phyloP scores from a whole-genome alignment of 2,113 vertebrate species.

The Todiramphus saurophagus region DNA sequence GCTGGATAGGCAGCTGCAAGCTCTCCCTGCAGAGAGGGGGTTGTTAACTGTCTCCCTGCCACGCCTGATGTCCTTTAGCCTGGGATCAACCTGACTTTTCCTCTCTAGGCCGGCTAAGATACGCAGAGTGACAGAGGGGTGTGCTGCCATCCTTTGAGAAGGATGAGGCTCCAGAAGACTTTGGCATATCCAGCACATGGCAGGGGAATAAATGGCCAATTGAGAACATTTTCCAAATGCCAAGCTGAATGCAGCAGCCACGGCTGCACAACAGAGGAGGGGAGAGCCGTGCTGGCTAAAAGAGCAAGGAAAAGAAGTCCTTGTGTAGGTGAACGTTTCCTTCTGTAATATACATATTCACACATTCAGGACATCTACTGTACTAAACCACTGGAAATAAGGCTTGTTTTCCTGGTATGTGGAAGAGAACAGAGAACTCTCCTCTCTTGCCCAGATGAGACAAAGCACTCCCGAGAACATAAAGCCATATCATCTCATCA shows the following conservation, averaged over 20 bases:
- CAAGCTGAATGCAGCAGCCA: background rate
- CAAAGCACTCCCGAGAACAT: background rate
- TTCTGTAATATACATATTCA: background rate
- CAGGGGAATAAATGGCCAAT: background rate
- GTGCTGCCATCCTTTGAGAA: background rate
- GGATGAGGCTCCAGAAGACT: background rate
- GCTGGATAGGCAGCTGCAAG: constrained; percentile 58
- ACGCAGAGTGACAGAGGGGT: fast-evolving
- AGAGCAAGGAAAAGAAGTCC: background rate
- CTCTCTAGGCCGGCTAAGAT: fast-evolving
- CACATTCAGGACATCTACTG: background rate
- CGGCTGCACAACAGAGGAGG: background rate
- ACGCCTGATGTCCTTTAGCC: background rate
- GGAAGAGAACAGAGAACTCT: background rate
- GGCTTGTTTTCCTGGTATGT: background rate
- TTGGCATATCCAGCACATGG: background rate
- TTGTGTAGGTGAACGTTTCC: background rate
- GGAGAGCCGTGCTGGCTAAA: background rate
- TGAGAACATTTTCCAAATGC: background rate
- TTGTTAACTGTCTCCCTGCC: constrained; percentile 56
- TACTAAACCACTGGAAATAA: background rate
- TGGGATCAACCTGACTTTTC: background rate
- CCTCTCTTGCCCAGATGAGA: background rate
- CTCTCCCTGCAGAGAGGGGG: background rate
- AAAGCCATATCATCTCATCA: background rate